phyloP scores from a whole-genome alignment of 2,113 vertebrate species.

The Laticauda laticaudata region DNA sequence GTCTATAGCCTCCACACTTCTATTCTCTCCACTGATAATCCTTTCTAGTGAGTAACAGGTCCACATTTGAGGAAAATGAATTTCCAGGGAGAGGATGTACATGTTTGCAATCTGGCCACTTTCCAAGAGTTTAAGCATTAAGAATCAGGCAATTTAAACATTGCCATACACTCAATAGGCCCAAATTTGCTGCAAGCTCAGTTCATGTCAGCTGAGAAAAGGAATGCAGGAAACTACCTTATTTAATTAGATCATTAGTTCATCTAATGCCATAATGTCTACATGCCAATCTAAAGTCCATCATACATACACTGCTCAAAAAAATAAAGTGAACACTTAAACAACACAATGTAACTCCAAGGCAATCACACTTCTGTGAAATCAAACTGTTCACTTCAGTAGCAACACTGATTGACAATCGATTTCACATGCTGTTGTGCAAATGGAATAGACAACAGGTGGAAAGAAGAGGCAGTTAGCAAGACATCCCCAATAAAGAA shows the following conservation, averaged over 20 bases:
- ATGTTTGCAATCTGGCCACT: neutral
- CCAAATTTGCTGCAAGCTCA: neutral
- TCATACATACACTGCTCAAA: neutral
- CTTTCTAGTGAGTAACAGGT: conserved; percentile 15
- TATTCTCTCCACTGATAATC: neutral
- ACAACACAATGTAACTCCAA: no score
- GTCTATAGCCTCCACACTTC: neutral
- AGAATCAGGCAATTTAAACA: neutral
- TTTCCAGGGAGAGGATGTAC: neutral
- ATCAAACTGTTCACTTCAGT: no score
- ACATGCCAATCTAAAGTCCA: neutral
- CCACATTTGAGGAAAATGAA: neutral
- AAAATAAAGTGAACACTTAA: no score
- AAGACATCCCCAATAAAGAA: no score
- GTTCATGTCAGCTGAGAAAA: neutral
- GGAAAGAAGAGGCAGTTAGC: no score
- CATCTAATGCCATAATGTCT: neutral
- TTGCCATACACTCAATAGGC: neutral
- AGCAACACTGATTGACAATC: no score
- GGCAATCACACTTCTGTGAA: no score
- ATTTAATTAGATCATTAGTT: neutral
- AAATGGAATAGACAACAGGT: no score
- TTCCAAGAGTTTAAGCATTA: neutral
- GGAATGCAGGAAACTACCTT: neutral
- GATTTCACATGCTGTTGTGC: no score